Evolutionary conservation across 92 coral and sea anemone species (phyloP), one percentile per base, ranked within the genome.

Genomic region (Diadumene lineata): DNA sequence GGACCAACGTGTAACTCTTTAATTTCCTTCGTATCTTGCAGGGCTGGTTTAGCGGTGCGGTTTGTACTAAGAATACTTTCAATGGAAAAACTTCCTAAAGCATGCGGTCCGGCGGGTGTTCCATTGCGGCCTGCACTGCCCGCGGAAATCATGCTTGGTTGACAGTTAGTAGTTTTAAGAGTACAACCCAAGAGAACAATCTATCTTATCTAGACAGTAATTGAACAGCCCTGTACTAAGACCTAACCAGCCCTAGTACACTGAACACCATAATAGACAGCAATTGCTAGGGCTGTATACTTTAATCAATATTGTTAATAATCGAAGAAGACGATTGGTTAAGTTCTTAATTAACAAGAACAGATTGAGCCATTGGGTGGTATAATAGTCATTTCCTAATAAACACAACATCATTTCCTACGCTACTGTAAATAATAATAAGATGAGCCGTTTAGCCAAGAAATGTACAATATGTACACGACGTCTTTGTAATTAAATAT

Each of bases 31-130:
- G 7, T 24, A 44, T 62, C 33, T 16, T 33, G 77, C 23, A 32
- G 25, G 29, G 50, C 18, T 15, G 25, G 50, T 56, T 72, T 72
- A 31, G 77, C 19, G 48, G 48, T 38, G 53, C 24, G 62, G 46
- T 17, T 68, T 31, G 67, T 63, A 72, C 71, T 86, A 50, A 86
- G 56, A 28, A 86, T 86, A 38, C 86, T 86, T 28, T 81, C 90
- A 61, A 86, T 86, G 64, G 90, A 81, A 50, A 86, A 86, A 72
- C 81, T 86, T 51, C 86, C 86, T 38, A 78, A 60, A 53, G 68
- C 75, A 72, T 72, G 77, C 55, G 77, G 32, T 69, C 24, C 62
- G 43, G 57, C 43, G 24, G 75, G 26, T 18, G 64, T 34, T 34
- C 34, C 34, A 22, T 56, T 72, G n/a, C n/a, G n/a, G n/a, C n/a